These are phyloP conservation scores for Nylanderia fulva DNA, from an alignment of 1,140 invertebrate species.

Conservation along the genomic window DNA sequence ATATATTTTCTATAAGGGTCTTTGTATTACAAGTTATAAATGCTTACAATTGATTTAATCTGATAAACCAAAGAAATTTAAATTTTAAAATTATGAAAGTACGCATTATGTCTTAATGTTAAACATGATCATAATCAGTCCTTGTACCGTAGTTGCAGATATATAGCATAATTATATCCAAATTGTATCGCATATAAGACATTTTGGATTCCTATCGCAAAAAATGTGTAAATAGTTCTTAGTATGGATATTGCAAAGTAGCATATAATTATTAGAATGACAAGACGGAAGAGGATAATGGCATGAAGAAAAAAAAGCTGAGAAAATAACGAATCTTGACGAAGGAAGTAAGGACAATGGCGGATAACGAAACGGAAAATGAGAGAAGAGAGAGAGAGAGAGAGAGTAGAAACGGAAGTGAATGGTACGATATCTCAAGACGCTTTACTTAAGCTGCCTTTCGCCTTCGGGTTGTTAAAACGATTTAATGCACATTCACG, in stretches of 20 bases:
- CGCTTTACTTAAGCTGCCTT: constrained; percentile 53
- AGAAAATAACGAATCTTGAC: constrained; percentile 2
- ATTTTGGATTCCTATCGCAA: not conserved
- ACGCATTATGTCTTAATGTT: not conserved
- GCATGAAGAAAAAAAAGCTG: not conserved
- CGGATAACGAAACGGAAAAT: constrained; percentile 53
- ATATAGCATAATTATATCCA: too few species aligned
- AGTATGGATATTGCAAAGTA: not conserved
- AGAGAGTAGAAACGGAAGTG: not conserved
- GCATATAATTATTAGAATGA: not conserved
- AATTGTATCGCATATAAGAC: not conserved
- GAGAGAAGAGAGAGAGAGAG: too few species aligned
- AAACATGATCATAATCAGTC: not conserved
- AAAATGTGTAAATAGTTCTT: not conserved
- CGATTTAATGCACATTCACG: constrained; percentile 56
- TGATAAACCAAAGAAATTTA: not conserved
- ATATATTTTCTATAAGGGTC: too few species aligned
- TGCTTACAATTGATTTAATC: not conserved
- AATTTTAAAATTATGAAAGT: not conserved
- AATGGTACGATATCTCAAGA: constrained; percentile 46
- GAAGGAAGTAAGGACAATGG: constrained; percentile 25
- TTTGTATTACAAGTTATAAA: too few species aligned
- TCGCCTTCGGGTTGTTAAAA: constrained; percentile 32
- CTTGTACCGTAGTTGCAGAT: not conserved
- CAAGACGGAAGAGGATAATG: not conserved